Evolutionary conservation across 2,113 vertebrate species (phyloP), one percentile per base, ranked within the genome.

Genomic region (Pithys albifrons): DNA sequence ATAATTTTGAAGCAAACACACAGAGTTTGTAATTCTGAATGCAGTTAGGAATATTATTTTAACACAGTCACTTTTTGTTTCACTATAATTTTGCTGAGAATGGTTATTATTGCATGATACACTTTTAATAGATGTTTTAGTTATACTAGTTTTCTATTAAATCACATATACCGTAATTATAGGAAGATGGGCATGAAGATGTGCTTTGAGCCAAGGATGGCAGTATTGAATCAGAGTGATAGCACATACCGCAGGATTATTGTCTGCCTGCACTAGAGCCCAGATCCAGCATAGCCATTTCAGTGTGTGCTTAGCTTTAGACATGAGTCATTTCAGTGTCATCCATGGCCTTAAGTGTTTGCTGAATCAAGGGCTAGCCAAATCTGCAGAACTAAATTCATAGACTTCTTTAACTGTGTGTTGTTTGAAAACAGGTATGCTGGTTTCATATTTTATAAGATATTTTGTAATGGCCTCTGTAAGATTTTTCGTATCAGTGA

Each of bases 51-150:
- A 71, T 85, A 92, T 91, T 94, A 66, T 83, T 90, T 91, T 90
- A 85, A 91, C 91, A 96, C 83, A 96, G 88, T 84, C 85, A 93
- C 92, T 81, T 96, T 89, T 93, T 91, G 88, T 93, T 91, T 66
- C 79, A 86, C 87, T 94, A 95, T 85, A 92, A 87, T 96, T 95
- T 96, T 94, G 78, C 92, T 85, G 90, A 96, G 91, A 92, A 96
- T 89, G 85, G 67, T 97, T 97, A 97, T 97, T 97, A 97, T 97
- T 97, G 97, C 96, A 85, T 94, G 95, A 95, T 93, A 96, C 61
- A 88, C 48, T 96, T 97, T 84, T 89, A 90, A 72, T 93, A 95
- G 93, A 89, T 10, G 39, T 96, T 96, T 94, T 89, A 96, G 82
- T 89, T 95, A 92, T 95, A 74, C 81, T 95, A 91, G 67, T 96